Evolutionary conservation across 2,888 invertebrate genomes (phyloP).

Genomic region (Ophion ventricosus): DNA sequence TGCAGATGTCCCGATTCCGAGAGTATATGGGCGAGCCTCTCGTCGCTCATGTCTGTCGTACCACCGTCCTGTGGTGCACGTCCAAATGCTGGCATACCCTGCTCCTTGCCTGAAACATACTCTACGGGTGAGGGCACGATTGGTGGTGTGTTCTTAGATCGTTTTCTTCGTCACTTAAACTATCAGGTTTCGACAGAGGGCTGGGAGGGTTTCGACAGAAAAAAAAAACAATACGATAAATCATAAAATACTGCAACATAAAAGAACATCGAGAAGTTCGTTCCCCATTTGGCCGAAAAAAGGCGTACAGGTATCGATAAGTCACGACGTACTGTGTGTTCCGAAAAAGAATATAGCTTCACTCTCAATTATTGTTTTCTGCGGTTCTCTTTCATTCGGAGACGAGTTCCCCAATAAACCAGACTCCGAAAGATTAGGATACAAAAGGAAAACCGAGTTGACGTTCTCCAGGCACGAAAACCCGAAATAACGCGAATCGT

Average conservation of each 20-base stretch:
- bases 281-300: not conserved
- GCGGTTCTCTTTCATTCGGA: too few relatives aligned
- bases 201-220: conserved; percentile 23
- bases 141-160: conserved; percentile 82
- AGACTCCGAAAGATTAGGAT: too few relatives aligned
- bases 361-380: too few relatives aligned
- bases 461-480: too few relatives aligned
- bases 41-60: conserved; percentile 92
- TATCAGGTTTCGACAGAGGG: conserved; percentile 49
- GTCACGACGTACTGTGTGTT: not conserved
- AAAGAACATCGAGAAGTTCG: not conserved
- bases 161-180: conserved; percentile 62
- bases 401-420: too few relatives aligned
- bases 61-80: conserved; percentile 86
- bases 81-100: conserved; percentile 91
- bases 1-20: conserved; percentile 96
- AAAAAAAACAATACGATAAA: conserved; percentile 37
- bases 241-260: conserved; percentile 8
- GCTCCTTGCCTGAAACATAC: conserved; percentile 91
- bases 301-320: conserved; percentile 2
- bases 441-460: too few relatives aligned
- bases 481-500: too few relatives aligned
- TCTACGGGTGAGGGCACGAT: conserved; percentile 83
- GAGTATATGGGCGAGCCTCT: conserved; percentile 96
- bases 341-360: not conserved